Base-by-base conservation (phyloP, 2,113 vertebrate species). In the Vireo altiloquus region DNA sequence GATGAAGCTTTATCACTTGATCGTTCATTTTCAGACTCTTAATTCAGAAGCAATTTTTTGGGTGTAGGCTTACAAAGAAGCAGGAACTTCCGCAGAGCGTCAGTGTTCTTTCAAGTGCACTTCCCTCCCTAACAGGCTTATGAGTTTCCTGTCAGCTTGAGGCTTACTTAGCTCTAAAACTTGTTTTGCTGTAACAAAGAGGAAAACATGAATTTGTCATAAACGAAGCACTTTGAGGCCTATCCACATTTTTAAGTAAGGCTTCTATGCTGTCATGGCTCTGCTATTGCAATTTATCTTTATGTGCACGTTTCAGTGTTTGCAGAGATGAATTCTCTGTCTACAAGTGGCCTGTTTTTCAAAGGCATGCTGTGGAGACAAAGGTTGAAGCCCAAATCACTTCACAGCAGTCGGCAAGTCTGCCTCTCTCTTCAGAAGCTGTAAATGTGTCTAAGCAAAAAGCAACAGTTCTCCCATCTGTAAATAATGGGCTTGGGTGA, bases 371-470 rank as follows among this genome's bases (percentile, higher is more conserved):
- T 78, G 57, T 54, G 69, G 72, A 92, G 92, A 82, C 85, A 94
- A 89, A 96, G 92, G 96, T 91, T 92, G 94, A 92, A 95, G 94
- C 39, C 46, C 61, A 93, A 88, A 94, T 75, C 78, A 30, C 82
- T 88, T 92, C 88, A 89, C 82, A 94, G 88, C 93, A 66, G 90
- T 78, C 80, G 92, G 56, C 64, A 83, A 92, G 90, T 75, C 92
- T 93, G 90, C 49, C 23, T 92, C 35, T 80, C 39, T 87, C 76
- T 78, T 92, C 81, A 82, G 69, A 87, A 93, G 82, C 9, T 90
- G 49, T 75, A 88, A 96, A 92, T 39, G 65, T 68, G 82, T 81
- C 93, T 83, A 66, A 87, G 57, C 33, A 85, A 96, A 94, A 96
- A 80, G 47, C 70, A 88, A n/a, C 63, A 65, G 35, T 72, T 93